A percentile compares a stretch with the other conserved stretches of the same genome.
phyloP scores from a whole-genome alignment of 2,888 invertebrate genomes.

The Parapristionchus giblindavisi region DNA sequence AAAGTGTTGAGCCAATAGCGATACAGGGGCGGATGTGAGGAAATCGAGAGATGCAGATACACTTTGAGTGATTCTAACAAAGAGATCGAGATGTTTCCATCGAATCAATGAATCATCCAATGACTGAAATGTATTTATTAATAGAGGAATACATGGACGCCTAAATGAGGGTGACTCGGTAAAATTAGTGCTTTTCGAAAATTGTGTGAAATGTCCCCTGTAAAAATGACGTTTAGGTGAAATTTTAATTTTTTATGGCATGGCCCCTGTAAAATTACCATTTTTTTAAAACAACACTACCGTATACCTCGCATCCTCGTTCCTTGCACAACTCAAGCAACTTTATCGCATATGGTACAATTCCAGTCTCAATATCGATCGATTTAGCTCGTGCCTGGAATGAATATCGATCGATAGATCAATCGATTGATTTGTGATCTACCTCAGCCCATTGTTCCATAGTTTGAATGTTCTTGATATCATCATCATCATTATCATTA shows the following conservation, averaged over 20 bases:
- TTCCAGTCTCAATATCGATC: slow-evolving; percentile 54
- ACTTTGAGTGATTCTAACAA: slow-evolving; percentile 25
- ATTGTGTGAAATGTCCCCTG: too few species aligned
- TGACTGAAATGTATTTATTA: slow-evolving; percentile 37
- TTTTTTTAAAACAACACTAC: neutral
- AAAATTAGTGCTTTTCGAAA: too few species aligned
- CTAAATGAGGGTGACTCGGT: too few species aligned
- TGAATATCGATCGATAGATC: too few species aligned
- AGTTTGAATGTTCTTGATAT: neutral
- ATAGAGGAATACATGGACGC: too few species aligned
- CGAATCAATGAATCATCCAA: slow-evolving; percentile 39
- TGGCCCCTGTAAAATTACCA: neutral
- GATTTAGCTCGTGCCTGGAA: slow-evolving; percentile 40
- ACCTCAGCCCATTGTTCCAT: slow-evolving; percentile 37
- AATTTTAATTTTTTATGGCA: too few species aligned
- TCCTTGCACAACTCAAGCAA: slow-evolving; percentile 44
- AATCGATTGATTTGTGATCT: too few species aligned
- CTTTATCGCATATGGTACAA: slow-evolving; percentile 45
- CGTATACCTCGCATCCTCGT: slow-evolving; percentile 44
- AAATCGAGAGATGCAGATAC: slow-evolving; percentile 30
- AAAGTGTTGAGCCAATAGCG: slow-evolving; percentile 31
- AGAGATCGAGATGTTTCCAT: slow-evolving; percentile 44
- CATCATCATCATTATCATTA: slow-evolving; percentile 4
- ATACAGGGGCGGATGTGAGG: slow-evolving; percentile 20
- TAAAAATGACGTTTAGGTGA: too few species aligned